Conservation (phyloP, 2,113 vertebrate genomes). For the Donacobius atricapilla region DNA sequence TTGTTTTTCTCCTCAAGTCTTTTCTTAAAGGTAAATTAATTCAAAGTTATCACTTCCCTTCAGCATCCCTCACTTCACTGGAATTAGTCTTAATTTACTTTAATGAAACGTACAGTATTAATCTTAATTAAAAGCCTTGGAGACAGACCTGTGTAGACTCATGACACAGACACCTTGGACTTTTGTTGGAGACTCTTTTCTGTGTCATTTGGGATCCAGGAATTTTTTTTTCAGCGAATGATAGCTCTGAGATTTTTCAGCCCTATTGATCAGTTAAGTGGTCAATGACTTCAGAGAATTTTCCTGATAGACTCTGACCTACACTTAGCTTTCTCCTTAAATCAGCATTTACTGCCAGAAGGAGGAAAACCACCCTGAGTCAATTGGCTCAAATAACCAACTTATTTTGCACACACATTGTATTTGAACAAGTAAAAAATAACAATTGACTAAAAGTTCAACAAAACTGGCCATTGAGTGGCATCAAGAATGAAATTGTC, state of each 20-base stretch:
- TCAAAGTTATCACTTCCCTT: constrained; percentile 23
- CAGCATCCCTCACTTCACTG: background rate
- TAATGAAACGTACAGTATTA: background rate
- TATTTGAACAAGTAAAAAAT: background rate
- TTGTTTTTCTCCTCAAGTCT: background rate
- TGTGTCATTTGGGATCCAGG: background rate
- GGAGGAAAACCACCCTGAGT: background rate
- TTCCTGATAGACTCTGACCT: background rate
- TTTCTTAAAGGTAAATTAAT: constrained; percentile 30
- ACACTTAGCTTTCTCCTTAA: background rate
- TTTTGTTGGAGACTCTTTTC: background rate
- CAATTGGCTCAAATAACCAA: background rate
- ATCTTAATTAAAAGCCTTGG: constrained; percentile 24
- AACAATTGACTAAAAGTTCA: background rate
- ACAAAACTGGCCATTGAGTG: background rate
- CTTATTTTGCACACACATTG: background rate
- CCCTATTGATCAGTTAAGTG: background rate
- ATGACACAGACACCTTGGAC: background rate
- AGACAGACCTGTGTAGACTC: background rate
- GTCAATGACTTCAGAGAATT: background rate
- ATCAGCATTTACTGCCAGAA: background rate
- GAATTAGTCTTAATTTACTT: constrained; percentile 33
- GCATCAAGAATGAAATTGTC: background rate
- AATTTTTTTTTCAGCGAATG: background rate
- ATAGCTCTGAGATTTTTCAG: background rate